A percentile compares a stretch with the other conserved stretches of the same genome.
Conservation (phyloP, 2,797 vertebrate species). For the Oreonectes daqikongensis region DNA sequence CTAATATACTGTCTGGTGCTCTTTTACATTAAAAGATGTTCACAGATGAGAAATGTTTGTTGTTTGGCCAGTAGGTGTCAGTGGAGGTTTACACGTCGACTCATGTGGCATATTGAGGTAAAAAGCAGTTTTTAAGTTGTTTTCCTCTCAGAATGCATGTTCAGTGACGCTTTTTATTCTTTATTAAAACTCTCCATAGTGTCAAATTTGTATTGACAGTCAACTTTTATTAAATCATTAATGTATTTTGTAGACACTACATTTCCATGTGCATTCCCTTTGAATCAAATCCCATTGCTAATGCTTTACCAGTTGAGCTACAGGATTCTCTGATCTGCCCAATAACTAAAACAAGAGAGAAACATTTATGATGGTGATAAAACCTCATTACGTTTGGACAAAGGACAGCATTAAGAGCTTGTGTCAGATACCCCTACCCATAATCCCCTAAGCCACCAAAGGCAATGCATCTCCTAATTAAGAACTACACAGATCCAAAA, state of each 20-base stretch:
- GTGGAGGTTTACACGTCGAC: neutral
- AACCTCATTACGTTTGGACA: constrained; percentile 5
- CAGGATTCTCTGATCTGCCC: neutral
- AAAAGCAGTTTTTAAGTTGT: constrained; percentile 1
- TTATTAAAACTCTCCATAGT: neutral
- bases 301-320: neutral
- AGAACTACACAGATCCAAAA: constrained; percentile 19
- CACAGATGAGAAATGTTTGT: neutral
- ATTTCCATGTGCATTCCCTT: neutral
- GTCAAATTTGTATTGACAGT: neutral
- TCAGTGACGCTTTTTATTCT: neutral
- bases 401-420: constrained; percentile 5
- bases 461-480: constrained; percentile 46
- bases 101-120: neutral
- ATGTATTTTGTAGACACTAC: neutral
- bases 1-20: neutral
- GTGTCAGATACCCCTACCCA: constrained; percentile 21
- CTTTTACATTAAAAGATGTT: neutral
- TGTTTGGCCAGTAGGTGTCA: constrained; percentile 51
- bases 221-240: neutral
- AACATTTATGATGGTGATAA: neutral
- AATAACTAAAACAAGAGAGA: neutral
- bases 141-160: neutral
- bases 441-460: constrained; percentile 39
- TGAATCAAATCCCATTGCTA: neutral